These are phyloP conservation scores for Idaea dimidiata DNA, from an alignment of 2,888 invertebrate species.

Conservation along the genomic window DNA sequence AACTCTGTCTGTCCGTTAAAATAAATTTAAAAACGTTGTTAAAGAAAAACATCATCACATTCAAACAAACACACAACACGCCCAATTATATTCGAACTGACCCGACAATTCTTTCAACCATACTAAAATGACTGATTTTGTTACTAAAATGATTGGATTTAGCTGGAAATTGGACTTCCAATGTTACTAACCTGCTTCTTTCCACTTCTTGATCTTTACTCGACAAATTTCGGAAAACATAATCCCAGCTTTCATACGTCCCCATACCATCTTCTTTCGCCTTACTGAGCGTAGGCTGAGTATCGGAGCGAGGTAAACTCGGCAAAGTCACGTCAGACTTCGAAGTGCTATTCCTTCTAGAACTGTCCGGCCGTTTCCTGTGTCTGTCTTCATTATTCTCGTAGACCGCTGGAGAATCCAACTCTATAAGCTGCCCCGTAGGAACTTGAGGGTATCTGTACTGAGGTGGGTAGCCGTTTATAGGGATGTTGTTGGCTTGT, in stretches of 20 bases:
- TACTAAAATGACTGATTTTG: too few species aligned
- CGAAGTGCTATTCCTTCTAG: slow-evolving; percentile 62
- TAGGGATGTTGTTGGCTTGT: slow-evolving; percentile 67
- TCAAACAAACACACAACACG: too few species aligned
- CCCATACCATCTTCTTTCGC: slow-evolving; percentile 84
- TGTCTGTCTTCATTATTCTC: slow-evolving; percentile 60
- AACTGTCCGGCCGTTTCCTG: slow-evolving; percentile 49
- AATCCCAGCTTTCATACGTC: slow-evolving; percentile 89
- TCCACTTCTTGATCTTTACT: slow-evolving; percentile 87
- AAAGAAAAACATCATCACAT: too few species aligned
- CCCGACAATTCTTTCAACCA: too few species aligned
- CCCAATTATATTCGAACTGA: too few species aligned
- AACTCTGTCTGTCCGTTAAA: too few species aligned
- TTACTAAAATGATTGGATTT: too few species aligned
- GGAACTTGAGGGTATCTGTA: slow-evolving; percentile 80
- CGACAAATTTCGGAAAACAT: slow-evolving; percentile 88
- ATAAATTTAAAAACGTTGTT: too few species aligned
- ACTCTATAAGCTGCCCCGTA: slow-evolving; percentile 84
- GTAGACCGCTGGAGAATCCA: slow-evolving; percentile 75
- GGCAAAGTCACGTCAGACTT: slow-evolving; percentile 68
- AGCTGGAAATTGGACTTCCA: too few species aligned
- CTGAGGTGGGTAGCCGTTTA: slow-evolving; percentile 72
- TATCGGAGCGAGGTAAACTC: slow-evolving; percentile 71
- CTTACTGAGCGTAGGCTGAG: slow-evolving; percentile 71
- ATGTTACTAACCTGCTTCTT: slow-evolving; percentile 75